Base-by-base conservation (phyloP, 1,140 invertebrate species). In the Onthophagus taurus region DNA sequence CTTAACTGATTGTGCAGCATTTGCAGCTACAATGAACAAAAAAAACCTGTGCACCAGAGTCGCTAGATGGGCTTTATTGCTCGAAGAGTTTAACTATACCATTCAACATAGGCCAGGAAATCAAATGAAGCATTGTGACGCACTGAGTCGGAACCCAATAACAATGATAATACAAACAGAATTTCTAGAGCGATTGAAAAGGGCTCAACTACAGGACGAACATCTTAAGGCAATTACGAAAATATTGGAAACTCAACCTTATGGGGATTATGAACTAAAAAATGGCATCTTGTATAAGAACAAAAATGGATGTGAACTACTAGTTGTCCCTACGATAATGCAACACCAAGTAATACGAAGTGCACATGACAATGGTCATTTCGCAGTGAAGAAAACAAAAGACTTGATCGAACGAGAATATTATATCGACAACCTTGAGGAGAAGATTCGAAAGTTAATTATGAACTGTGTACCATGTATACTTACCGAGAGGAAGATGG, bases 401-500 rank as follows among this genome's bases (percentile, higher is more conserved):
- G 36, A 45, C 7, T 14, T 48, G 9, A 35, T 57, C 2, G 16
- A 35, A 11, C 30, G 47, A 19, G 24, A 48, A 9, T 58, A 48
- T 45, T 54, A 48, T 45, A 50, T 54, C 34, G 26, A 37, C 7
- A 46, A 45, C 13, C 45, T 58, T 31, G 31, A 34, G 13, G 18
- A 42, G 4, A 49, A 51, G 30, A 45, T 58, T 2, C 42, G 50
- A 24, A 55, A 55, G 19, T 49, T 55, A 14, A 50, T 60, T n/a
- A 45, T 53, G 35, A 59, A 58, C 12, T 61, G 59, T 29, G 16
- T 63, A 14, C 49, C 50, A 8, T 63, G 60, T 35, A 42, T 55
- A 14, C 50, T 60, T 29, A 47, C n/a, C 11, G 56, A 55, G 38
- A 47, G 48, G 18, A 54, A 46, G 13, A 53, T 53, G 1, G 58